phyloP scores from a whole-genome alignment of 1,140 invertebrate genomes.

The Drosophila ercepeae region DNA sequence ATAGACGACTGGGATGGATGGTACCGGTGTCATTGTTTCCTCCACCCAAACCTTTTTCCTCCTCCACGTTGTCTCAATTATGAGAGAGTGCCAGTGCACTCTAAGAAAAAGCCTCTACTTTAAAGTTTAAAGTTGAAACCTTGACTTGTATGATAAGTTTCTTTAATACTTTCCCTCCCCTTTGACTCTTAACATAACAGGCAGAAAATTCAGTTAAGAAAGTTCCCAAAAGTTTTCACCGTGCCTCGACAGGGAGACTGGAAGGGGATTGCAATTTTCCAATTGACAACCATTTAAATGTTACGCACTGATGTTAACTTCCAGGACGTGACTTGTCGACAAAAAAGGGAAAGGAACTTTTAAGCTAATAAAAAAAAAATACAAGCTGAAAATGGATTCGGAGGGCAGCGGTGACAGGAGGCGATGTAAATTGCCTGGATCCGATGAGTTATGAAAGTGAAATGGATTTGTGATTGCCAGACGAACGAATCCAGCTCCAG shows the following conservation, averaged over 20 bases:
- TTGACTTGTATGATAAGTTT: neutral
- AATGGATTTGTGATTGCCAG: slow-evolving; percentile 55
- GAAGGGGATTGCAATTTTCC: slow-evolving; percentile 35
- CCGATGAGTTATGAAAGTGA: slow-evolving; percentile 74
- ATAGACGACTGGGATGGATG: slow-evolving; percentile 20
- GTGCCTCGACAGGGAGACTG: neutral
- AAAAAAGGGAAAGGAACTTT: neutral
- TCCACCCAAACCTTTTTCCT: neutral
- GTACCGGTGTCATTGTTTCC: slow-evolving; percentile 35
- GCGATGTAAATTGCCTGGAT: slow-evolving; percentile 71
- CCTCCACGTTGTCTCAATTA: slow-evolving; percentile 55
- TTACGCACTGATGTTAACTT: slow-evolving; percentile 50
- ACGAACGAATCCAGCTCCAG: slow-evolving; percentile 3
- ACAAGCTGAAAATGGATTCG: neutral
- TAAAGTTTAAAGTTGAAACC: neutral
- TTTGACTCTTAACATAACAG: too few relatives aligned
- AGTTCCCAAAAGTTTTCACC: too few relatives aligned
- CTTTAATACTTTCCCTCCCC: too few relatives aligned
- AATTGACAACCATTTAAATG: slow-evolving; percentile 63
- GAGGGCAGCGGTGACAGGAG: slow-evolving; percentile 5
- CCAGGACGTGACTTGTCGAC: slow-evolving; percentile 34
- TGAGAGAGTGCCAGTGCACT: slow-evolving; percentile 26
- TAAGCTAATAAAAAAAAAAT: neutral
- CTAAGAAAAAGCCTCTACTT: neutral
- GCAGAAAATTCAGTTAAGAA: too few relatives aligned